A percentile compares a stretch with the other conserved stretches of the same genome.
phyloP scores from a whole-genome alignment of 2,888 invertebrate species.

The Apamea sordens region DNA sequence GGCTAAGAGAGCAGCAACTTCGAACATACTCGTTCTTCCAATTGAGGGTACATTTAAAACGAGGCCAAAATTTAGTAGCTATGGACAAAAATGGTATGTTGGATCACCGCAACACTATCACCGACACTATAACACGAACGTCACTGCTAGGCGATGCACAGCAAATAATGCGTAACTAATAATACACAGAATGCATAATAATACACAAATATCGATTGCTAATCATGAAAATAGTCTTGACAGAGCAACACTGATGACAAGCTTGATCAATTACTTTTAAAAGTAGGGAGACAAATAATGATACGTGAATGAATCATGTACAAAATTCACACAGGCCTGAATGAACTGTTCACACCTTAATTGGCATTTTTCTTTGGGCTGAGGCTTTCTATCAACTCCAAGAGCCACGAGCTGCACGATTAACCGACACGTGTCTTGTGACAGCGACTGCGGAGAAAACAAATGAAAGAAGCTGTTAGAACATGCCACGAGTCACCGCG shows the following conservation, averaged over 20 bases:
- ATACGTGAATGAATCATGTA: background rate
- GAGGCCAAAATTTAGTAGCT: constrained; percentile 96
- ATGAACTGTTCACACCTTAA: background rate
- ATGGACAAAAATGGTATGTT: constrained; percentile 98
- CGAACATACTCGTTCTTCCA: constrained; percentile 98
- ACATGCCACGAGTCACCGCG: background rate
- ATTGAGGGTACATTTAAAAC: constrained; percentile 96
- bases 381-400: background rate
- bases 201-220: constrained; percentile 10
- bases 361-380: background rate
- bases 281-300: background rate
- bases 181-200: constrained; percentile 3
- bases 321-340: background rate
- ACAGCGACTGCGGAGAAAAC: background rate
- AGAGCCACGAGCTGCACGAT: too few relatives aligned
- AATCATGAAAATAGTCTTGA: background rate
- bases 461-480: background rate
- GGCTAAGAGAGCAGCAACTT: constrained; percentile 93
- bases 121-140: constrained; percentile 51
- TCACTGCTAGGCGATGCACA: constrained; percentile 56
- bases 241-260: background rate
- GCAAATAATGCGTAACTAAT: constrained; percentile 22
- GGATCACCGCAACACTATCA: constrained; percentile 46
- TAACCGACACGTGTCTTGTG: background rate
- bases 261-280: constrained; percentile 6